Percentiles rank a stretch among this genome's conserved stretches.
Evolutionary conservation across 2,113 vertebrate species (phyloP).

Genomic region (Glareola pratincola): DNA sequence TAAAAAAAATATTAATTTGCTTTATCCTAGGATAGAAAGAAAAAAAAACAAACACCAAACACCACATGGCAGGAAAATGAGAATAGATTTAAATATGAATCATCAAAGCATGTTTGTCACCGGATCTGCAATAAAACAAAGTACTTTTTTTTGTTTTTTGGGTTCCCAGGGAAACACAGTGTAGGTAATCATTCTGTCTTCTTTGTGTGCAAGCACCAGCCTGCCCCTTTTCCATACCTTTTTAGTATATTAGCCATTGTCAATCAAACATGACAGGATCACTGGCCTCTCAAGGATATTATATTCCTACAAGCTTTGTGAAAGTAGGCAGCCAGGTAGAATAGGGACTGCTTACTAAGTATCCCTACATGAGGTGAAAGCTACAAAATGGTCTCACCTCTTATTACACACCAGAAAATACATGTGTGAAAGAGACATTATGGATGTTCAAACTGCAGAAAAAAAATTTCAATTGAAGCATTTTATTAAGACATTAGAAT

Average conservation of each 20-base stretch:
- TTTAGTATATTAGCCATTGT: background rate
- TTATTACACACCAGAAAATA: background rate
- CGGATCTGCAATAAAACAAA: background rate
- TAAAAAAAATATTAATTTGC: background rate
- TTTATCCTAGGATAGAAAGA: background rate
- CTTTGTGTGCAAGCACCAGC: background rate
- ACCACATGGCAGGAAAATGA: background rate
- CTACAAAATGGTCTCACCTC: background rate
- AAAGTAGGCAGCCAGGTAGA: background rate
- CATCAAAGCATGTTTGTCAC: background rate
- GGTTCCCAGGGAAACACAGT: background rate
- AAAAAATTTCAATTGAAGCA: background rate
- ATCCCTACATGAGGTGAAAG: background rate
- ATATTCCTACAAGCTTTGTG: background rate
- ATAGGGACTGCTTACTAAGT: background rate
- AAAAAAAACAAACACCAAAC: background rate
- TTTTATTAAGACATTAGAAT: conserved; percentile 8
- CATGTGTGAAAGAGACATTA: background rate
- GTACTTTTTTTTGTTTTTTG: background rate
- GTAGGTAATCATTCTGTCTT: background rate
- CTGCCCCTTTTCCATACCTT: background rate
- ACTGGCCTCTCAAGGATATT: background rate
- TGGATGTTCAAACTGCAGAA: background rate
- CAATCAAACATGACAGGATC: background rate
- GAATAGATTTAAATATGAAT: background rate